Evolutionary conservation across 2,797 vertebrate species (phyloP).

Genomic region (Semotilus atromaculatus): DNA sequence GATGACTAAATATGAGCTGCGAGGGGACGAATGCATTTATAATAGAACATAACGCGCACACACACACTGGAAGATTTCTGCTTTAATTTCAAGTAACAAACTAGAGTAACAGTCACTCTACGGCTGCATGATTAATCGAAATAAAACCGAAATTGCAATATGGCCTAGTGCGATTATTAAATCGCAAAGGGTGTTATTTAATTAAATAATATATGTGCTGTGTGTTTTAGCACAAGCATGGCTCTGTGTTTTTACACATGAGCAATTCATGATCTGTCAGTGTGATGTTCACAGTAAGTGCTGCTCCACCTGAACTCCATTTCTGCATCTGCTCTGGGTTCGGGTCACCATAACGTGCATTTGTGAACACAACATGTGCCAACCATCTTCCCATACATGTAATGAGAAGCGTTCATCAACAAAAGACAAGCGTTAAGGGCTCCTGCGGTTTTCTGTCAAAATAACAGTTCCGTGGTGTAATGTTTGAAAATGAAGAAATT

Average conservation of each 20-base stretch:
- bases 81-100: not conserved
- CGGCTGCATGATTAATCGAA: not conserved
- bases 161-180: not conserved
- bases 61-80: constrained; percentile 1
- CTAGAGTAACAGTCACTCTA: not conserved
- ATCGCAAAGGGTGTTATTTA: not conserved
- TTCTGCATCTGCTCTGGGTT: not conserved
- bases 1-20: constrained; percentile 51
- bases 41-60: not conserved
- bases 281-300: not conserved
- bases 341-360: not conserved
- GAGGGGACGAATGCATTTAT: constrained; percentile 30
- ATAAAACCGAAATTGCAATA: not conserved
- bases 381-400: not conserved
- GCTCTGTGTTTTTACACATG: not conserved
- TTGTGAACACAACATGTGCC: not conserved
- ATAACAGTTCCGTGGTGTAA: too few relatives aligned
- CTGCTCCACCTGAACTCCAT: too few relatives aligned
- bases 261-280: not conserved
- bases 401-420: not conserved
- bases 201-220: not conserved
- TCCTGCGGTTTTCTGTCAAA: too few relatives aligned
- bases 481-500: too few relatives aligned
- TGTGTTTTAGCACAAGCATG: not conserved
- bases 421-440: too few relatives aligned